These are phyloP conservation scores for Antheraea yamamai DNA, from an alignment of 2,888 invertebrate genomes.

Conservation along the genomic window DNA sequence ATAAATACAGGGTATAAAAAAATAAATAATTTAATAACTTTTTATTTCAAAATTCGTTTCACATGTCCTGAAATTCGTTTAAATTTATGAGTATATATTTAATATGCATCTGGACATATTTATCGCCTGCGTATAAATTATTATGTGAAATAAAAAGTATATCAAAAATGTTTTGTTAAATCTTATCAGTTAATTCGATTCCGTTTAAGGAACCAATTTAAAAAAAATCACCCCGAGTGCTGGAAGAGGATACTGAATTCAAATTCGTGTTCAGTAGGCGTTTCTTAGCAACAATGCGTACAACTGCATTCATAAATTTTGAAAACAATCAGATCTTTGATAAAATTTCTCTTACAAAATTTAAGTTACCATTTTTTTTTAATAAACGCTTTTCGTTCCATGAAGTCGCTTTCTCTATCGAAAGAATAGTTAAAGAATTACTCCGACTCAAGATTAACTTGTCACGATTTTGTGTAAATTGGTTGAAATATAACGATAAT, in stretches of 20 bases:
- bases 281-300: not conserved
- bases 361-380: not conserved
- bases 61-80: no score
- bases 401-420: no score
- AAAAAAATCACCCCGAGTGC: not conserved
- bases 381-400: no score
- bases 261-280: not conserved
- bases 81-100: no score
- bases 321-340: not conserved
- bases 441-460: no score
- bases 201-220: conserved; percentile 4
- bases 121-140: not conserved
- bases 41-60: no score
- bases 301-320: not conserved
- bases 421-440: no score
- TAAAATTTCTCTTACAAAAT: not conserved
- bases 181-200: conserved; percentile 3
- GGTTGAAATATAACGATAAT: no score
- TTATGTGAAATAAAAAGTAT: not conserved
- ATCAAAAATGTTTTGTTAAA: not conserved
- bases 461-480: no score
- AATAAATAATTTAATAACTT: no score
- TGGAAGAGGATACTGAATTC: conserved; percentile 1
- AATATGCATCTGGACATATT: not conserved
- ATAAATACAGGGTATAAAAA: no score